Percentiles rank a stretch among this genome's conserved stretches.
These are phyloP conservation scores for Fragum whitleyi DNA, from an alignment of 2,888 invertebrate genomes.

Conservation along the genomic window DNA sequence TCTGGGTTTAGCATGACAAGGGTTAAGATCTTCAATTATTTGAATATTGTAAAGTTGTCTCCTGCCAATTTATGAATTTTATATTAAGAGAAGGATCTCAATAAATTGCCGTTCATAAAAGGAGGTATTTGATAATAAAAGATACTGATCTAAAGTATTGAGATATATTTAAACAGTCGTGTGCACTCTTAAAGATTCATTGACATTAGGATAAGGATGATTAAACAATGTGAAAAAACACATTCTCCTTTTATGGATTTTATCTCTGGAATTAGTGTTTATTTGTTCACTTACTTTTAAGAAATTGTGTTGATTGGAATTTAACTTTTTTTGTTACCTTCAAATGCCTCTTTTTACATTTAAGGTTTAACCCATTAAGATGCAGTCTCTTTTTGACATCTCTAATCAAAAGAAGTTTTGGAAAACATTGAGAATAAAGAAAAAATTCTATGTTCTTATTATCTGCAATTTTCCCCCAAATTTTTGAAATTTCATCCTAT, in stretches of 20 bases:
- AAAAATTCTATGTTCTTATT: too few species aligned
- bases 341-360: too few species aligned
- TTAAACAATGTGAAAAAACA: not conserved
- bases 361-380: too few species aligned
- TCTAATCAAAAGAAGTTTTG: too few species aligned
- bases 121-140: constrained; percentile 4
- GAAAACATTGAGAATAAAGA: too few species aligned
- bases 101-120: constrained; percentile 1
- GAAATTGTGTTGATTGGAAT: too few species aligned
- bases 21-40: too few species aligned
- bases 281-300: not conserved
- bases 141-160: constrained; percentile 21
- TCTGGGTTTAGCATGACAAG: too few species aligned
- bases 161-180: constrained; percentile 15
- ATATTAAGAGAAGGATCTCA: constrained; percentile 4
- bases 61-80: not conserved
- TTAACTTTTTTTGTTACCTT: too few species aligned
- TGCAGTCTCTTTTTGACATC: too few species aligned
- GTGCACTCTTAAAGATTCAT: constrained; percentile 2
- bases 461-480: too few species aligned
- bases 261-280: not conserved
- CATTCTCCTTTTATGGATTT: not conserved
- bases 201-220: not conserved
- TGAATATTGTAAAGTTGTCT: not conserved
- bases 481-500: too few species aligned